phyloP scores from a whole-genome alignment of 2,888 invertebrate genomes.

The Cloeon dipterum region DNA sequence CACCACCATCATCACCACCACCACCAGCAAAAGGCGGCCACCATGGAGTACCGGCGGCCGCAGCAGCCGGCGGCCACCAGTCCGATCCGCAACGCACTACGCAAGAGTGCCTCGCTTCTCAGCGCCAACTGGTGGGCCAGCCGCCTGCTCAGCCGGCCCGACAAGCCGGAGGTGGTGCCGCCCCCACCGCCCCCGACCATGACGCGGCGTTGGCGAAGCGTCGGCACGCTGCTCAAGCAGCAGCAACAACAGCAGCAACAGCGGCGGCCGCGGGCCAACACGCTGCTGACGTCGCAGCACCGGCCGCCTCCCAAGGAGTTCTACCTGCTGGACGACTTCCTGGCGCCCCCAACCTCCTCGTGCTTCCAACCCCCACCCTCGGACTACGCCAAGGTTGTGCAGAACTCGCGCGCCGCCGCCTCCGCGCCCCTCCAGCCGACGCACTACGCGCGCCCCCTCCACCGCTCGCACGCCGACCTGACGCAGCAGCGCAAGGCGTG shows the following conservation, averaged over 20 bases:
- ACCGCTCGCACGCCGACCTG: too few species aligned
- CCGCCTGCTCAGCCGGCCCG: neutral
- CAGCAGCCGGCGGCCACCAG: neutral
- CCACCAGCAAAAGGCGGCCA: neutral
- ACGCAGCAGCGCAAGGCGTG: too few species aligned
- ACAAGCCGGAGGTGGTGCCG: neutral
- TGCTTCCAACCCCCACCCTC: too few species aligned
- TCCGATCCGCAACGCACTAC: neutral
- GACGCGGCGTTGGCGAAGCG: neutral
- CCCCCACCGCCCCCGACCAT: neutral
- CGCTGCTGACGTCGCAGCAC: neutral
- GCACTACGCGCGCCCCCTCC: too few species aligned
- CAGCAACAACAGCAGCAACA: neutral
- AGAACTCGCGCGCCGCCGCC: too few species aligned
- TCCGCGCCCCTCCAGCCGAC: too few species aligned
- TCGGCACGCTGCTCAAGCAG: neutral
- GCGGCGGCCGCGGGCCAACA: neutral
- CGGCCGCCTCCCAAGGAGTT: conserved; percentile 19
- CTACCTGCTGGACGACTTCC: conserved; percentile 23
- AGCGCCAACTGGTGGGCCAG: conserved; percentile 1
- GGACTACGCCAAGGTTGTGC: too few species aligned
- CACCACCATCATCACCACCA: too few species aligned
- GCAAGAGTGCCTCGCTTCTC: neutral
- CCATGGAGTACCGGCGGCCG: neutral
- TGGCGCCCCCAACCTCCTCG: conserved; percentile 19